These are phyloP conservation scores for Dasysyrphus albostriatus DNA, from an alignment of 2,888 invertebrate genomes.

Conservation along the genomic window DNA sequence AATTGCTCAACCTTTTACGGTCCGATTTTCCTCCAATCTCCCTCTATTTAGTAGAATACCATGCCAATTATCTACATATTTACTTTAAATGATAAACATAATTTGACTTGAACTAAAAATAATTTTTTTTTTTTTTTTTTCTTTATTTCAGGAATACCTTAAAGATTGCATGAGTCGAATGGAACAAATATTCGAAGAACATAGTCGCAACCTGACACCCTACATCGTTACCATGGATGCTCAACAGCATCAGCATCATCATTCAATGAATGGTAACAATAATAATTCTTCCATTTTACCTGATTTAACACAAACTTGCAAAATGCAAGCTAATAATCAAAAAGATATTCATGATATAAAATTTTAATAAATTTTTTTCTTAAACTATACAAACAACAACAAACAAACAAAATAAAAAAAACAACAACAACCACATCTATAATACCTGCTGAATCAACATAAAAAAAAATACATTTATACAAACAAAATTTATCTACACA, in stretches of 20 bases:
- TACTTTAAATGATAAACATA: background rate
- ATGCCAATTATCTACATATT: too few relatives aligned
- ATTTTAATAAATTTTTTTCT: conserved; percentile 85
- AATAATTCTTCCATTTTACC: conserved; percentile 80
- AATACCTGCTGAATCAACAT: conserved; percentile 28
- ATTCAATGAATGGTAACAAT: conserved; percentile 82
- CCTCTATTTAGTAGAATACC: too few relatives aligned
- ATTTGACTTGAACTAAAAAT: background rate
- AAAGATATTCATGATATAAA: conserved; percentile 94
- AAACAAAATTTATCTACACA: conserved; percentile 6
- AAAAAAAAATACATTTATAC: background rate
- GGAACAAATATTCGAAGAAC: conserved; percentile 89
- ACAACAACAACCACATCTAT: conserved; percentile 24
- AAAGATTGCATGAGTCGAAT: conserved; percentile 91
- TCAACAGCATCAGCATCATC: conserved; percentile 77
- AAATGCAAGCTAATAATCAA: conserved; percentile 91
- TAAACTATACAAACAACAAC: conserved; percentile 2
- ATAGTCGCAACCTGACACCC: conserved; percentile 80
- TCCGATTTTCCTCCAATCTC: too few relatives aligned
- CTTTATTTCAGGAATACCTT: conserved; percentile 89
- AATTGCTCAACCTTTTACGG: too few relatives aligned
- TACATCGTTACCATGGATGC: conserved; percentile 78
- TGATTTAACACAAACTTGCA: conserved; percentile 85
- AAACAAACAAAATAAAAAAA: conserved; percentile 18
- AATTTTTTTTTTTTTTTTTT: conserved; percentile 64